Evolutionary conservation across 2,888 invertebrate genomes (phyloP).

Genomic region (Osedax frankpressi): DNA sequence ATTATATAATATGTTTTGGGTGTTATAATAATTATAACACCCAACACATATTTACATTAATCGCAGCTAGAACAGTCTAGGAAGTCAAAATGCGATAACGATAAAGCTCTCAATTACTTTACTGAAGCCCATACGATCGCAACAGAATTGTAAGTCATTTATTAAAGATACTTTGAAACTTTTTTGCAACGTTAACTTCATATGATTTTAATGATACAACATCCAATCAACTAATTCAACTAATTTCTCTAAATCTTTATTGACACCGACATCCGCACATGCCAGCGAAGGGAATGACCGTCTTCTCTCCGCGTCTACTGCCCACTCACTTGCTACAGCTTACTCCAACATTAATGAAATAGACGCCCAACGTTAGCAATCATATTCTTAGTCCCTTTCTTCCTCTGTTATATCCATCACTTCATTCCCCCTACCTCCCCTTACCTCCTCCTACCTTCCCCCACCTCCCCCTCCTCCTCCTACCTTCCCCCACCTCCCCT

Average conservation of each 20-base stretch:
- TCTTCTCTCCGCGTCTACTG: conserved; percentile 34
- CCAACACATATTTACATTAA: no score
- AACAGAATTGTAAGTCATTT: conserved; percentile 36
- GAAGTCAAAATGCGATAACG: conserved; percentile 39
- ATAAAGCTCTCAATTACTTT: conserved; percentile 38
- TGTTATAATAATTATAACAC: no score
- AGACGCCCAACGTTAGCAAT: conserved; percentile 39
- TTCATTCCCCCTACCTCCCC: neutral
- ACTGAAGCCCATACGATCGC: conserved; percentile 43
- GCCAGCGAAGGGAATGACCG: conserved; percentile 28
- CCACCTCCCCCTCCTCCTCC: neutral
- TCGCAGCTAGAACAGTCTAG: conserved; percentile 36
- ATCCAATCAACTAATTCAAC: no score
- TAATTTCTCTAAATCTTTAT: no score
- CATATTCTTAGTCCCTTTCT: no score
- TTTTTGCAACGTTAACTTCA: no score
- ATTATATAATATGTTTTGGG: no score
- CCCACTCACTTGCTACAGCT: conserved; percentile 37
- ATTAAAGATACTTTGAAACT: no score
- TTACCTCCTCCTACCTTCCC: neutral
- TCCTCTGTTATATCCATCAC: neutral
- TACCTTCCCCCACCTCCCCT: neutral
- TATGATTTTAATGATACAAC: no score
- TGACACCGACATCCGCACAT: no score
- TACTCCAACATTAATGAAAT: conserved; percentile 37